Evolutionary conservation across 2,113 vertebrate species (phyloP).

Genomic region (Sinocyclocheilus anshuiensis): DNA sequence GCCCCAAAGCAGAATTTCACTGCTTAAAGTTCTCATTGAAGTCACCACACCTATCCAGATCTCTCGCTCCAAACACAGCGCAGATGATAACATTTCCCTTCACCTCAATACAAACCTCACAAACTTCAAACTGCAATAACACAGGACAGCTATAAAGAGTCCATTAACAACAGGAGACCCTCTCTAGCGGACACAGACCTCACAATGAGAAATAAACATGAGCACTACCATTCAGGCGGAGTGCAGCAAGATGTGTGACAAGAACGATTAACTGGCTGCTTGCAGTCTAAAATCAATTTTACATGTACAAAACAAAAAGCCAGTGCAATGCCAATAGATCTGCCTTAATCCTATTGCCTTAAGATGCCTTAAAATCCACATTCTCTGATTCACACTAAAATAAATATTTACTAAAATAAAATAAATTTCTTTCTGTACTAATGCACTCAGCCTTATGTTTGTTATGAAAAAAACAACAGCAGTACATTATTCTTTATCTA

Average conservation of each 20-base stretch:
- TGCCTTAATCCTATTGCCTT: slow-evolving; percentile 73
- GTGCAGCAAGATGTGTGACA: slow-evolving; percentile 62
- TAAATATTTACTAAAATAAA: too few relatives aligned
- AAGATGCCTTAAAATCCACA: slow-evolving; percentile 73
- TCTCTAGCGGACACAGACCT: not conserved
- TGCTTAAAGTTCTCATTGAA: not conserved
- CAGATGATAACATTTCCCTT: not conserved
- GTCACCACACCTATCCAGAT: not conserved
- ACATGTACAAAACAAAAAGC: slow-evolving; percentile 68
- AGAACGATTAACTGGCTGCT: slow-evolving; percentile 55
- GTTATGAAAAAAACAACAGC: slow-evolving; percentile 49
- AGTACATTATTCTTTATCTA: slow-evolving; percentile 32
- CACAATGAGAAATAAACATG: slow-evolving; percentile 15
- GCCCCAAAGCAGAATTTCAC: not conserved
- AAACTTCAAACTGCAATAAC: not conserved
- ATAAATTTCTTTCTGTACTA: slow-evolving; percentile 68
- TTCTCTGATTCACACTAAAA: slow-evolving; percentile 61
- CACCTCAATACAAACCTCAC: not conserved
- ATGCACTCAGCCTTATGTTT: slow-evolving; percentile 69
- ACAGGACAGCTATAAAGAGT: not conserved
- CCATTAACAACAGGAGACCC: not conserved
- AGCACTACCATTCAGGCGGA: slow-evolving; percentile 61
- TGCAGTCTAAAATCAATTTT: slow-evolving; percentile 74
- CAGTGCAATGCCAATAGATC: slow-evolving; percentile 75
- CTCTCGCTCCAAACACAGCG: not conserved